These are phyloP conservation scores for Galaxias olidus DNA, from an alignment of 2,797 vertebrate species.

Conservation along the genomic window DNA sequence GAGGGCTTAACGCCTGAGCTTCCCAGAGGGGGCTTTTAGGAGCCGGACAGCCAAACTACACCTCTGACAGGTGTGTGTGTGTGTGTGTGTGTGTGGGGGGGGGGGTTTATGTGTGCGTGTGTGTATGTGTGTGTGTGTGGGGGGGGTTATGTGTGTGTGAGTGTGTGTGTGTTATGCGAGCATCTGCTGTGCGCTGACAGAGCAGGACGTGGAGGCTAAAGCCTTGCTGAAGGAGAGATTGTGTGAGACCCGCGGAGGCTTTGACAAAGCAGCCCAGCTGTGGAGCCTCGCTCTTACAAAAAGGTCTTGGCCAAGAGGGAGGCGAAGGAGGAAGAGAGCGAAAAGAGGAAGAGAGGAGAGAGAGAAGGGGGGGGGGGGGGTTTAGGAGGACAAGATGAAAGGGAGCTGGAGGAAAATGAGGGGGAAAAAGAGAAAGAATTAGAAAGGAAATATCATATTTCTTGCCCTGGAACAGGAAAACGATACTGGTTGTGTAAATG, in stretches of 20 bases:
- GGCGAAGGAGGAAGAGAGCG: not conserved
- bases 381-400: too few relatives aligned
- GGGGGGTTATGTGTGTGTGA: too few relatives aligned
- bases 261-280: not conserved
- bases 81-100: too few relatives aligned
- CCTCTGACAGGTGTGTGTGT: not conserved
- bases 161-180: too few relatives aligned
- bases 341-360: not conserved
- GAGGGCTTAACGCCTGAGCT: too few relatives aligned
- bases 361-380: not conserved
- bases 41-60: too few relatives aligned
- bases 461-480: too few relatives aligned
- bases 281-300: not conserved
- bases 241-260: conserved; percentile 17
- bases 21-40: too few relatives aligned
- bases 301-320: conserved; percentile 4
- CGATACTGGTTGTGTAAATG: too few relatives aligned
- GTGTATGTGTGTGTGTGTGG: too few relatives aligned
- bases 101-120: too few relatives aligned
- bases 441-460: not conserved
- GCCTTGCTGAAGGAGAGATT: conserved; percentile 38
- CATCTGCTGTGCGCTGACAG: conserved; percentile 52
- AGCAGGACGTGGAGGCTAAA: conserved; percentile 26
- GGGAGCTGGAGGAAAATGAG: not conserved
- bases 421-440: not conserved